Base-by-base conservation (phyloP, 2,888 invertebrate species). In the Spodoptera picta region DNA sequence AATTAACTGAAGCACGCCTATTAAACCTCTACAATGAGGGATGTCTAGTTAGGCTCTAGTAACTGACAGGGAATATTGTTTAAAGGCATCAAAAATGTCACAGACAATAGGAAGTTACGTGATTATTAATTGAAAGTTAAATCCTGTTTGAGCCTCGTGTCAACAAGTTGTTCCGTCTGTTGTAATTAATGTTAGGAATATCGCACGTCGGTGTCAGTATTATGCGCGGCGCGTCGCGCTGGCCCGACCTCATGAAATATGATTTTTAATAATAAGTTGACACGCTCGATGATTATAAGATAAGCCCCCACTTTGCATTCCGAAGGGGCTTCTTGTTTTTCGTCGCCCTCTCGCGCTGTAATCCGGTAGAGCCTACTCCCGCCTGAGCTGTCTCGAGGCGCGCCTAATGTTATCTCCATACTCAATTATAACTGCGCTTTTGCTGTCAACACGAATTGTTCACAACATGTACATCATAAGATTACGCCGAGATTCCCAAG, bases 221-320 rank as follows among this genome's bases (percentile, higher is more conserved):
- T 90, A 93, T 93, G 88, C 94, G 79, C 77, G 82, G 69, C 90
- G 88, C 88, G 90, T 89, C 84, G 76, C 79, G 74, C 68, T 65
- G 77, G 75, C 74, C 82, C 76, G 84, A 86, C 89, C 89, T 90
- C 89, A 84, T 92, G 92, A 94, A 95, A 95, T 94, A 93, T 94
- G 94, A 94, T 94, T 94, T 95, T 95, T 95, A 95, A 94, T 95
- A 95, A 95, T 95, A 94, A 95, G 88, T 93, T 93, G 94, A 94
- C 94, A 92, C 94, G 93, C 93, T 89, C 91, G 93, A 94, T 94
- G 95, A 94, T 95, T 94, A 95, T 92, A 90, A 93, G 94, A 95
- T 95, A 93, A 94, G 94, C 92, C 90, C 86, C 91, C 92, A 92
- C 91, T 94, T 94, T 93, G 92, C 94, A 94, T 94, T 93, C 94